Conservation (phyloP, 2,113 vertebrate genomes). For the Probosciger aterrimus region DNA sequence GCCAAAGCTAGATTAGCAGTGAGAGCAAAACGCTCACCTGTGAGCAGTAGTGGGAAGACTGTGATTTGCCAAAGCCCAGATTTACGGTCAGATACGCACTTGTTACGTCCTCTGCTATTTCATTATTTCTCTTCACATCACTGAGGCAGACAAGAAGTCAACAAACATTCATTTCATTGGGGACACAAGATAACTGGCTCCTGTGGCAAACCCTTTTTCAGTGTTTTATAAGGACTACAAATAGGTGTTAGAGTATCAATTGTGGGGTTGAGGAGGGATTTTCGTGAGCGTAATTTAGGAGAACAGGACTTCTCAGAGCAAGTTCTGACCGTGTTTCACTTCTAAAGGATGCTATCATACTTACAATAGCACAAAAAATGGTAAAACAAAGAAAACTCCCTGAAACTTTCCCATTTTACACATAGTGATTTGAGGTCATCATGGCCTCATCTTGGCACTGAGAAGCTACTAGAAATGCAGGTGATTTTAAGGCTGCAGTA, state of each 20-base stretch:
- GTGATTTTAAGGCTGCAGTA: not conserved
- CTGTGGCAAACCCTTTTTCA: not conserved
- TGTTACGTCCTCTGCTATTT: not conserved
- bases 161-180: not conserved
- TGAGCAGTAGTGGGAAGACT: not conserved
- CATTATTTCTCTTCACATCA: not conserved
- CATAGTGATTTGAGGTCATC: not conserved
- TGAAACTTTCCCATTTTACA: not conserved
- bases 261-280: not conserved
- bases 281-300: not conserved
- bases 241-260: not conserved
- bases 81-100: not conserved
- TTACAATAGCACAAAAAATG: not conserved
- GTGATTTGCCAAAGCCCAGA: not conserved
- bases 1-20: not conserved
- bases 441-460: not conserved
- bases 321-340: not conserved
- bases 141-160: not conserved
- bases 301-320: not conserved
- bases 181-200: not conserved
- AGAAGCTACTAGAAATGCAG: not conserved
- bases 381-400: not conserved
- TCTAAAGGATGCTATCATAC: not conserved
- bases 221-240: not conserved
- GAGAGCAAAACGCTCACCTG: conserved; percentile 23